Evolutionary conservation across 1,140 invertebrate species (phyloP), one percentile per base, ranked within the genome.

Genomic region (Paralvinella palmiformis): DNA sequence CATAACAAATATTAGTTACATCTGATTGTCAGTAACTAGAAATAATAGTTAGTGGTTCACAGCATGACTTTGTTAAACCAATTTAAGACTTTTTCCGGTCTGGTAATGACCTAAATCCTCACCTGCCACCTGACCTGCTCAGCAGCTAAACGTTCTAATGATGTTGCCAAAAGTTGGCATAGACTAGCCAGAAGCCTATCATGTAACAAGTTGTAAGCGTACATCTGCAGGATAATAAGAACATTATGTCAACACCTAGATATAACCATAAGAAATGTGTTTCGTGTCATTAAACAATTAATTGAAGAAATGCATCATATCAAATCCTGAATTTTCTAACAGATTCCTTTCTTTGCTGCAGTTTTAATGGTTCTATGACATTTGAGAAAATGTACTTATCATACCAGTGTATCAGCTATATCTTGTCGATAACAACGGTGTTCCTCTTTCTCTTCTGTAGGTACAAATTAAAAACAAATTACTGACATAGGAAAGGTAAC

Each of bases 371-470:
- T 58, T 48, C 57, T 7, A 24, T 29, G n/a, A 45, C 20, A 44
- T 55, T 2, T 27, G 64, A 33, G 50, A 33, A 36, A 27, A 29
- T 29, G 29, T 29, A 31, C 17, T 7, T 6, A 31, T 7, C 81
- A 82, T 75, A 89, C 87, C 75, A 94, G 86, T 27, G 90, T 91
- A 78, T 96, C 92, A 0, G 89, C 87, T 50, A 92, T 88, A 70
- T 96, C 93, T 79, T 94, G 91, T 58, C 93, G 83, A 74, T 96
- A 96, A 79, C 92, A 94, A 7, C 92, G 82, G 69, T 95, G 89
- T 7, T 88, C 80, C 80, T 96, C 92, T 52, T 87, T 86, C 71
- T 95, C 92, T 59, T 94, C 91, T 36, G 84, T 75, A 37, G 83
- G 33, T 57, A 41, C 31, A 53, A 61, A 60, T 35, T 36, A 35